Evolutionary conservation across 1,140 invertebrate genomes (phyloP).

Genomic region (Mylabris phalerata): DNA sequence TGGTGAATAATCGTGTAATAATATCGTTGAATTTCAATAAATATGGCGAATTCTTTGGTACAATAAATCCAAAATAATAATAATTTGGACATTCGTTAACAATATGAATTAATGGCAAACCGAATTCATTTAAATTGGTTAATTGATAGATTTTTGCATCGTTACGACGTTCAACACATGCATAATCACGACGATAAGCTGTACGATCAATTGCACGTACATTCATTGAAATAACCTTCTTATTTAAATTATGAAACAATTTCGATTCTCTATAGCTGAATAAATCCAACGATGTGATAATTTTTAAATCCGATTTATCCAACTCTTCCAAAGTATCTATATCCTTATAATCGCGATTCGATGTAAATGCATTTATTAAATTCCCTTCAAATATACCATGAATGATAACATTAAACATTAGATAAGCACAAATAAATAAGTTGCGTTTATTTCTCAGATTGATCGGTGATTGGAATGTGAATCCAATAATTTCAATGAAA

Average conservation of each 20-base stretch:
- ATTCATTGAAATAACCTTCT: background rate
- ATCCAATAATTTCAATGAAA: background rate
- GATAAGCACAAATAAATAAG: conserved; percentile 12
- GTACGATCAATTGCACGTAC: background rate
- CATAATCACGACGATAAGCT: conserved; percentile 4
- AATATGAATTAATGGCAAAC: conserved; percentile 16
- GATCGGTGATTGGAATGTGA: background rate
- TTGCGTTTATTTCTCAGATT: conserved; percentile 14
- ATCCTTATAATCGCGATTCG: conserved; percentile 4
- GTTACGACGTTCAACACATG: conserved; percentile 15
- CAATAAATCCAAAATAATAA: conserved; percentile 17
- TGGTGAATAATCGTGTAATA: conserved; percentile 11
- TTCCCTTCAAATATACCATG: conserved; percentile 11
- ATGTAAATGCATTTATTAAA: conserved; percentile 11
- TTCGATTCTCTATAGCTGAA: conserved; percentile 4
- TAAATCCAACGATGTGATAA: conserved; percentile 15
- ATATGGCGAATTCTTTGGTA: conserved; percentile 19
- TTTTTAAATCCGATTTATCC: conserved; percentile 1
- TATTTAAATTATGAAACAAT: conserved; percentile 7
- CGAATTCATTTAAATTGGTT: background rate
- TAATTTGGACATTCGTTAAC: conserved; percentile 17
- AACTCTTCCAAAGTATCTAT: conserved; percentile 23
- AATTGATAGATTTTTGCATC: conserved; percentile 20
- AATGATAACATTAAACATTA: conserved; percentile 8
- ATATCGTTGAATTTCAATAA: conserved; percentile 9